Base-by-base conservation (phyloP, 2,888 invertebrate species). In the Thecocarcelia acutangulata region DNA sequence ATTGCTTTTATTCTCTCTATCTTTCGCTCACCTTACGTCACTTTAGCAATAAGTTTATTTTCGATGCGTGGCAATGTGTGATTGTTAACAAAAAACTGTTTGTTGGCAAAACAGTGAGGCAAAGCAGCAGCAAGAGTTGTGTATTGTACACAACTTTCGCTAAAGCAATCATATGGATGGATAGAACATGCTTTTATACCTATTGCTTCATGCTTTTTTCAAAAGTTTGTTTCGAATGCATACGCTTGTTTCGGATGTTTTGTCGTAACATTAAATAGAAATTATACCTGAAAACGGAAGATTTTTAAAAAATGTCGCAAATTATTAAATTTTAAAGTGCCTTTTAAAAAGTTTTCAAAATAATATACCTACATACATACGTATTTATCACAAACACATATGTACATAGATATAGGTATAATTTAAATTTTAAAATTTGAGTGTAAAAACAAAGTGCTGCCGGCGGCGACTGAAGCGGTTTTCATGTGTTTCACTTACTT, bases 161-260 rank as follows among this genome's bases (percentile, higher is more conserved):
- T 69, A 46, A 21, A 54, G 44, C 72, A 42, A 61, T 79, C 59
- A 73, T 37, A 68, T 68, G 58, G 50, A 58, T 58, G 44, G 28
- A 58, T 64, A 50, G n/a, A 52, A 66, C 52, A 73, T 66, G 50
- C 66, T 72, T 28, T 72, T 56, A 50, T n/a, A n/a, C n/a, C n/a
- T 58, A 64, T 59, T 59, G 66, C 72, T 79, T 54, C 21, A 68
- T 79, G 64, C 24, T 59, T 66, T 78, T 77, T 69, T 69, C 46
- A 44, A 46, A 59, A 79, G 78, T 79, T 59, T 58, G 66, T 66
- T 79, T 79, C 52, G 37, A 61, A 66, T n/a, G n/a, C n/a, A n/a
- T 73, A 72, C 66, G 72, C 50, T 73, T 79, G 72, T 68, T 79
- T 59, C 59, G 58, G 66, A 66, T 66, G 64, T 73, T 66, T 66